Evolutionary conservation across 1,140 invertebrate species (phyloP).

Genomic region (Drosophila tani): DNA sequence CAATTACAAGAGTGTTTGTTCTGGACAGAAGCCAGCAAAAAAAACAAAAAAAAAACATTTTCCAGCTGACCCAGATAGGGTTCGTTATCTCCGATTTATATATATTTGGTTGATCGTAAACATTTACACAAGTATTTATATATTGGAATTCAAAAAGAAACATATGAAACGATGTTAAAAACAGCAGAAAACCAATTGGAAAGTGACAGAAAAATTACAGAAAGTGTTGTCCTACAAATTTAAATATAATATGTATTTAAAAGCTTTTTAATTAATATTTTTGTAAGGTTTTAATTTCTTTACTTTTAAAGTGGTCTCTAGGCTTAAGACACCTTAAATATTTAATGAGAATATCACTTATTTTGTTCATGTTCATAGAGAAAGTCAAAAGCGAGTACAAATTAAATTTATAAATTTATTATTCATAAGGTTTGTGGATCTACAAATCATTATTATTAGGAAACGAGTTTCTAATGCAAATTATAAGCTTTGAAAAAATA

Average conservation of each 20-base stretch:
- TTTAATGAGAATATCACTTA: background rate
- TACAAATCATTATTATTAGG: background rate
- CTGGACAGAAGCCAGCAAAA: constrained; percentile 31
- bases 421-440: background rate
- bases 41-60: constrained; percentile 6
- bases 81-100: constrained; percentile 59
- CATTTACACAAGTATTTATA: constrained; percentile 25
- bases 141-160: constrained; percentile 1
- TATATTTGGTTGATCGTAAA: constrained; percentile 35
- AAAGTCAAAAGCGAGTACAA: constrained; percentile 6
- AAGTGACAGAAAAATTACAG: constrained; percentile 28
- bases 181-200: constrained; percentile 14
- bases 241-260: background rate
- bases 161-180: constrained; percentile 22
- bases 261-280: background rate
- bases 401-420: constrained; percentile 1
- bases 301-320: background rate
- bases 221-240: constrained; percentile 1
- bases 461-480: background rate
- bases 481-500: background rate
- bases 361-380: constrained; percentile 4
- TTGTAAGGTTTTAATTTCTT: background rate
- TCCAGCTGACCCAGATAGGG: constrained; percentile 67
- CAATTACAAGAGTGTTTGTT: constrained; percentile 52
- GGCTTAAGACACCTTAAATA: background rate